Conservation (phyloP, 2,888 invertebrate genomes). For the Rotaria magnacalcarata region DNA sequence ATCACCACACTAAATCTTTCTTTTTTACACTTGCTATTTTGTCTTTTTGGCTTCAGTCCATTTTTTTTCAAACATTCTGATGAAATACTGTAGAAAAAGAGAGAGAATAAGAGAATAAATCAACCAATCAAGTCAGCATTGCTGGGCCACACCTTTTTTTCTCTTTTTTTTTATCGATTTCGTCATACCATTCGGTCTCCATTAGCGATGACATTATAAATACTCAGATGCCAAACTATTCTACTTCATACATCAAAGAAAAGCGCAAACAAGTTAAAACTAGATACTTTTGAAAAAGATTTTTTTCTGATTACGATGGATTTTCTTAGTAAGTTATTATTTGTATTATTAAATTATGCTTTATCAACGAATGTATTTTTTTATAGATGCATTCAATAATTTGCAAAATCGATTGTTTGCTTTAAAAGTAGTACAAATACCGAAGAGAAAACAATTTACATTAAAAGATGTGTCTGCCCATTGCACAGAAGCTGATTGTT, state of each 20-base stretch:
- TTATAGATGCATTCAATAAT: constrained; percentile 8
- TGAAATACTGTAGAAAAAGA: background rate
- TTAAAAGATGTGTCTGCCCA: constrained; percentile 44
- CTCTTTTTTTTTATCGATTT: background rate
- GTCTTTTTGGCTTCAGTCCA: background rate
- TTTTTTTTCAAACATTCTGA: background rate
- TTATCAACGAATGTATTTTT: background rate
- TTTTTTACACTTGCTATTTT: background rate
- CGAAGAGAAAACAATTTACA: constrained; percentile 39
- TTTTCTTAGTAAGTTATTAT: background rate
- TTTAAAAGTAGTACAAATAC: background rate
- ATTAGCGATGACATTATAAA: background rate
- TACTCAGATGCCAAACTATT: background rate
- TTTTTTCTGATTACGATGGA: background rate
- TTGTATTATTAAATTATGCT: background rate
- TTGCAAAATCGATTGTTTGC: background rate
- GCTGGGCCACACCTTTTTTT: background rate
- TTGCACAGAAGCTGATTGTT: constrained; percentile 41
- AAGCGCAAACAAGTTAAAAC: background rate
- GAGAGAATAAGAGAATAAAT: constrained; percentile 17
- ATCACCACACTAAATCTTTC: background rate
- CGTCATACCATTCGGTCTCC: background rate
- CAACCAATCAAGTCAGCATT: background rate
- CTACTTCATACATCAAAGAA: background rate
- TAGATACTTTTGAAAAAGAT: background rate